Base-by-base conservation (phyloP, 2,888 invertebrate genomes). In the Amaurobius ferox region DNA sequence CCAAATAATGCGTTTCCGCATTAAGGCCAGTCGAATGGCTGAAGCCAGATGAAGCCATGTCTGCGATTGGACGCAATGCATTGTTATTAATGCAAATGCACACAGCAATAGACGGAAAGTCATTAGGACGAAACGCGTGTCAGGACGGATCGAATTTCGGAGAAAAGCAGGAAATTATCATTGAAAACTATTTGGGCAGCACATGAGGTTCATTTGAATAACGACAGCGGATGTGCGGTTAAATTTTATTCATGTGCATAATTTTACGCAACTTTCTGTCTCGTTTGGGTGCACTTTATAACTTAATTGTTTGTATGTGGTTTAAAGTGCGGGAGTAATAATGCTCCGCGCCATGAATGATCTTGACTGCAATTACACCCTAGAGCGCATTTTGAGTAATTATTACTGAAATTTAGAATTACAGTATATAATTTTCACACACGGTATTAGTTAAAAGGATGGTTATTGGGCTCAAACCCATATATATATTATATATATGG, bases 1-100 rank as follows among this genome's bases (percentile, higher is more conserved):
- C 32, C 39, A 48, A 72, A 80, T 80, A 73, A 73, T 73, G 39
- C 61, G 19, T 44, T 80, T 80, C 80, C 80, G 80, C 80, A 55
- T 67, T 73, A 67, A 55, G 35, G 16, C 23, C 40, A 55, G 19
- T 19, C 23, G 67, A 61, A 29, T 73, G 66, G 68, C 28, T 29
- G 80, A 80, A 67, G 80, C 73, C 67, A 35, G 29, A 73, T 80
- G 73, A 80, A 73, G 73, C 67, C 55, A 67, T 67, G 3, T 6
- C 19, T 23, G 23, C 55, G 23, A 23, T 16, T 1, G 55, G 2
- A 23, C 5, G 55, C 23, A 23, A 16, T 1, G 55, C 55, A 55
- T 55, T 55, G 55, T 55, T 55, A 55, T 55, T n/a, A 23, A 55
- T 55, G 23, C 55, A 55, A 55, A 55, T 55, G 55, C 55, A 55